phyloP scores from a whole-genome alignment of 2,888 invertebrate genomes.

The Proisotoma minuta region DNA sequence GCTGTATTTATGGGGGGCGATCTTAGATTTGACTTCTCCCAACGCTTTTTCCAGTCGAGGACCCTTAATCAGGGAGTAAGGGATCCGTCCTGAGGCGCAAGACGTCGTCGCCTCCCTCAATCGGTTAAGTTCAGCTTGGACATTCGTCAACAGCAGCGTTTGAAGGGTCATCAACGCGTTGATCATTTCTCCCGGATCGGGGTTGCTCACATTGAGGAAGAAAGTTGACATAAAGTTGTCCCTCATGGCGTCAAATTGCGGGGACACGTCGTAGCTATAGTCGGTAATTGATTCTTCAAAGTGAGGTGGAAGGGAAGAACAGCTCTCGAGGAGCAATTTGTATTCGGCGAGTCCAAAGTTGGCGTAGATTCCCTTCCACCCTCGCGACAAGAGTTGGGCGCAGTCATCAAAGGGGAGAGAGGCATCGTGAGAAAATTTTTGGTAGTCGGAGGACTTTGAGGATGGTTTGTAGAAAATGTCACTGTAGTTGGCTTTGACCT shows the following conservation, averaged over 20 bases:
- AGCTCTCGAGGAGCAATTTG: conserved; percentile 29
- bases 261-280: conserved; percentile 13
- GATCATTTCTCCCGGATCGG: conserved; percentile 28
- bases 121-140: conserved; percentile 27
- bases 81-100: conserved; percentile 36
- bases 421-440: conserved; percentile 24
- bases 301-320: conserved; percentile 25
- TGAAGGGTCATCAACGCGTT: conserved; percentile 33
- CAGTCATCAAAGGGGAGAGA: conserved; percentile 32
- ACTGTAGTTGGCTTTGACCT: conserved; percentile 27
- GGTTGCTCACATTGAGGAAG: conserved; percentile 23
- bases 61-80: conserved; percentile 29
- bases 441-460: conserved; percentile 17
- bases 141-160: conserved; percentile 26
- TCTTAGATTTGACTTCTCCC: conserved; percentile 19
- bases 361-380: conserved; percentile 30
- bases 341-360: conserved; percentile 29
- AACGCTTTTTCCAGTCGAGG: conserved; percentile 32
- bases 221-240: conserved; percentile 31
- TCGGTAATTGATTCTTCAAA: conserved; percentile 34
- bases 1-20: conserved; percentile 19
- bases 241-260: conserved; percentile 33
- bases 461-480: conserved; percentile 20
- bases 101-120: conserved; percentile 34
- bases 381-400: conserved; percentile 19